Evolutionary conservation across 2,113 vertebrate species (phyloP).

Genomic region (Aptenodytes forsteri): DNA sequence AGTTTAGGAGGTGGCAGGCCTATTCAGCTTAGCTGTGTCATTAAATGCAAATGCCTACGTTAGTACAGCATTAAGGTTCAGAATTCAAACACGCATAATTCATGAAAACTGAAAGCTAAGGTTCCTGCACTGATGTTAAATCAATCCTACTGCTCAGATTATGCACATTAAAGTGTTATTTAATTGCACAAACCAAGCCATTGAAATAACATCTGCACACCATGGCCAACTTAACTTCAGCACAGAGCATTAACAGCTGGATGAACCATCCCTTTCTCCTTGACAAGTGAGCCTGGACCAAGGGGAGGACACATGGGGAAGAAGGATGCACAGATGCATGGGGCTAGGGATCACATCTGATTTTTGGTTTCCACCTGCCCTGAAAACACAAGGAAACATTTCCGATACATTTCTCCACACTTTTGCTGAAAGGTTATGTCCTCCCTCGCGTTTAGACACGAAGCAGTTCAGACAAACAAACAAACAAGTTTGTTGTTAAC

Average conservation of each 20-base stretch:
- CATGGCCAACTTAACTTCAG: background rate
- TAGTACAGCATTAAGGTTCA: background rate
- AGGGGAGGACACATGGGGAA: background rate
- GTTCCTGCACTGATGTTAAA: background rate
- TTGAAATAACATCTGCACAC: background rate
- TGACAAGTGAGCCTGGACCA: background rate
- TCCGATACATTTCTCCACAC: background rate
- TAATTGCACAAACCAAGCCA: background rate
- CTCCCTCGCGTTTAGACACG: background rate
- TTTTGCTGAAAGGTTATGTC: background rate
- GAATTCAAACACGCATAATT: conserved; percentile 31
- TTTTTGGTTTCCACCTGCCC: background rate
- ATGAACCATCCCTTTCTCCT: background rate
- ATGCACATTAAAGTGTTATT: background rate
- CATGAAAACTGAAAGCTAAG: conserved; percentile 14
- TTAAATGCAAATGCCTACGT: conserved; percentile 28
- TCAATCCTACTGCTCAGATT: conserved; percentile 7
- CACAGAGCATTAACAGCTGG: background rate
- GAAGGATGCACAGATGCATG: background rate
- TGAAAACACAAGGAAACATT: background rate
- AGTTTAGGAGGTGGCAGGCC: background rate
- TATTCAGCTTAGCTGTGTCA: background rate
- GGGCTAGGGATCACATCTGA: background rate
- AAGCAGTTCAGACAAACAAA: background rate
- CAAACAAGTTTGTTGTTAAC: background rate